Percentiles rank a stretch among this genome's conserved stretches.
Evolutionary conservation across 2,888 invertebrate genomes (phyloP).

Genomic region (Lasioglossum zephyrum): DNA sequence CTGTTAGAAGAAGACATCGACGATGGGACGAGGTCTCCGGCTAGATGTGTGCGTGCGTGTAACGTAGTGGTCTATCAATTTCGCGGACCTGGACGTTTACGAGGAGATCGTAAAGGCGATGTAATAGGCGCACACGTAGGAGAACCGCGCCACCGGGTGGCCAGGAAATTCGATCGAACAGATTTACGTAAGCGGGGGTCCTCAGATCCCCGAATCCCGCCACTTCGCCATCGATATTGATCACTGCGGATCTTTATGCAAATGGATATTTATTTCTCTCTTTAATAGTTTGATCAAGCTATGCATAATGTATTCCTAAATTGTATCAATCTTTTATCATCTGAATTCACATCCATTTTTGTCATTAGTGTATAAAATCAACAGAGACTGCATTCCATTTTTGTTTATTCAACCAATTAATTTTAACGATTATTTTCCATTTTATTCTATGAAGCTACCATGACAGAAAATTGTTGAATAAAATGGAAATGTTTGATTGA

Average conservation of each 20-base stretch:
- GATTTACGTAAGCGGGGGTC: constrained; percentile 71
- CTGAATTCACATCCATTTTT: too few relatives aligned
- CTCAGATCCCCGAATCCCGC: constrained; percentile 48
- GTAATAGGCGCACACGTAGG: constrained; percentile 65
- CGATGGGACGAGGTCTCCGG: constrained; percentile 11
- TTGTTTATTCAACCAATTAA: too few relatives aligned
- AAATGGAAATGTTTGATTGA: too few relatives aligned
- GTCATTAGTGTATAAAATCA: too few relatives aligned
- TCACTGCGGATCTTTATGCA: background rate
- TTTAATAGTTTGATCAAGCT: too few relatives aligned
- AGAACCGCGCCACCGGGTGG: constrained; percentile 47
- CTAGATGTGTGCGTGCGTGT: constrained; percentile 43
- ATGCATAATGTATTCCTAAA: too few relatives aligned
- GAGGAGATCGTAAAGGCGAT: constrained; percentile 78
- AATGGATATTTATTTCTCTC: background rate
- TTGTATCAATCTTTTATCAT: too few relatives aligned
- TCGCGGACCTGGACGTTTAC: constrained; percentile 77
- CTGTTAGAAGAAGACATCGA: constrained; percentile 48
- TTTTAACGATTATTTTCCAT: too few relatives aligned
- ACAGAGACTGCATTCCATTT: too few relatives aligned
- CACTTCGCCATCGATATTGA: background rate
- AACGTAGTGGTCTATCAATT: constrained; percentile 78
- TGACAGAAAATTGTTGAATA: too few relatives aligned
- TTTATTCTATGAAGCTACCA: too few relatives aligned
- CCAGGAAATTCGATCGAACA: constrained; percentile 73